Evolutionary conservation across 1,140 invertebrate species (phyloP), one percentile per base, ranked within the genome.

Genomic region (Trachymyrmex septentrionalis): DNA sequence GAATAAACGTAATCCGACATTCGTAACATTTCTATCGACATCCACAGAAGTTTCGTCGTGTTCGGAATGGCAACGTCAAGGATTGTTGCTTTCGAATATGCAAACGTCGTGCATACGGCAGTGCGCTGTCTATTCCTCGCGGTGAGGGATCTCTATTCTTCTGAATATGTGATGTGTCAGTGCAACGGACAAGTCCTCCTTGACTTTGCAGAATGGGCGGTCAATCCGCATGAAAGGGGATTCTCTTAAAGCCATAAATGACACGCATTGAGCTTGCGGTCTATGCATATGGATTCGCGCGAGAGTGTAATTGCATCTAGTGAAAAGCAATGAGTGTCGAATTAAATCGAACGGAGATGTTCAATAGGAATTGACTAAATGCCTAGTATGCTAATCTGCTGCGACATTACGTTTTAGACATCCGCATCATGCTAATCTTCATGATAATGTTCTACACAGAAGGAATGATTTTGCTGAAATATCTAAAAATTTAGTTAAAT

Each of bases 171-270:
- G 19, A 21, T 14, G 38, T 44, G 75, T 27, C 16, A 27, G 19
- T 10, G 16, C n/a, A 4, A 12, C 9, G 27, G 6, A 7, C 16
- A 27, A 30, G 9, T 81, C 16, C 7, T 81, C 64, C 48, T 27
- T 81, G 78, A 81, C 71, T 81, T 59, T 71, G 34, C 21, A 57
- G 50, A 57, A 67, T 44, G 21, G 53, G 5, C 50, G 38, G 50
- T 59, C 27, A 67, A n/a, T 21, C 10, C 24, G 16, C 64, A 48
- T 81, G 50, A 71, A 81, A 71, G 21, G 14, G 4, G n/a, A 9
- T 30, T 71, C 78, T 81, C 64, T 71, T 59, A 71, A 57, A 66
- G n/a, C 21, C 64, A 9, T 81, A 69, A 81, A 81, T 81, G 63
- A 80, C 34, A 48, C 48, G 27, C 63, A 81, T 71, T 81, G 50